A percentile compares a stretch with the other conserved stretches of the same genome.
Conservation (phyloP, 92 coral and sea anemone genomes). For the Virgularia gustaviana region DNA sequence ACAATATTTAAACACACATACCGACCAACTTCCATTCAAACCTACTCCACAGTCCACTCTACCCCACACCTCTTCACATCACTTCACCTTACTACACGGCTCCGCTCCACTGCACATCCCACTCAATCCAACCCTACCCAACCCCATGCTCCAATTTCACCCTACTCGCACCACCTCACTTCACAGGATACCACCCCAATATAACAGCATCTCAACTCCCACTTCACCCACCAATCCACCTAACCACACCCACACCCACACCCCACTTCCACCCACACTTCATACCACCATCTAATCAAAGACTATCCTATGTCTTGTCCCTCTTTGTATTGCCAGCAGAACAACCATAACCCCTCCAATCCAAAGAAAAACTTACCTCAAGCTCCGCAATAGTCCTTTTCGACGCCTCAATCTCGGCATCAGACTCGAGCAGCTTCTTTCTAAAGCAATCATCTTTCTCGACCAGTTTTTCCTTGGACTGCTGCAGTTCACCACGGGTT, state of each 20-base stretch:
- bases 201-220: slow-evolving; percentile 69
- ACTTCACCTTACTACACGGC: not conserved
- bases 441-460: slow-evolving; percentile 80
- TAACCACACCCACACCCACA: too few relatives aligned
- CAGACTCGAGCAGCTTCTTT: slow-evolving; percentile 73
- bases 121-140: not conserved
- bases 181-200: not conserved
- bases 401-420: slow-evolving; percentile 75
- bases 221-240: too few relatives aligned
- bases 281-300: too few relatives aligned
- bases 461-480: slow-evolving; percentile 76
- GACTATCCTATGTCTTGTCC: too few relatives aligned
- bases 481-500: slow-evolving; percentile 83
- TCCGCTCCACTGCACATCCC: not conserved
- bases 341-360: too few relatives aligned
- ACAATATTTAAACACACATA: too few relatives aligned
- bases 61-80: not conserved
- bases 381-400: slow-evolving; percentile 76
- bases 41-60: too few relatives aligned
- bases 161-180: not conserved
- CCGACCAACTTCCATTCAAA: too few relatives aligned
- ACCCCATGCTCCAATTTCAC: not conserved
- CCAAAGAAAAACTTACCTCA: too few relatives aligned
- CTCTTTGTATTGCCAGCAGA: too few relatives aligned
- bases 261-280: too few relatives aligned